These are phyloP conservation scores for Nebria salina DNA, from an alignment of 2,888 invertebrate species.

Conservation along the genomic window DNA sequence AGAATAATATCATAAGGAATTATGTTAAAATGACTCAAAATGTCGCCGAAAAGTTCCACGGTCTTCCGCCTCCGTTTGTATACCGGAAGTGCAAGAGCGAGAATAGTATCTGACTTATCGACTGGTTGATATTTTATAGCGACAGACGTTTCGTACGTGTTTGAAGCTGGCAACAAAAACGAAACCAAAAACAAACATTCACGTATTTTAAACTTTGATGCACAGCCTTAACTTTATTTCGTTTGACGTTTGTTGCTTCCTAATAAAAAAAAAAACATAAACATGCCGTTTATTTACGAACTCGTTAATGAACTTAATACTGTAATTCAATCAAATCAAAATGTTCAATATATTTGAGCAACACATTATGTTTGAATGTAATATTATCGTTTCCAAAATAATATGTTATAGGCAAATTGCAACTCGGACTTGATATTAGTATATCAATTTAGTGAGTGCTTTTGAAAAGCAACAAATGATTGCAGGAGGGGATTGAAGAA, in stretches of 20 bases:
- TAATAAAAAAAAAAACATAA: background rate
- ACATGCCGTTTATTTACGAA: background rate
- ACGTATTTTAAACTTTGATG: conserved; percentile 38
- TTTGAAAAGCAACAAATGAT: background rate
- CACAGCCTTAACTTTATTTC: conserved; percentile 29
- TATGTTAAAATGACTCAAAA: too few species aligned
- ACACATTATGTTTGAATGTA: background rate
- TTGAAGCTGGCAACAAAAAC: conserved; percentile 15
- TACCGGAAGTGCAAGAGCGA: background rate
- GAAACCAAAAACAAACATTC: conserved; percentile 32
- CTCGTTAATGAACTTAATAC: background rate
- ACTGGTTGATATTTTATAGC: conserved; percentile 42
- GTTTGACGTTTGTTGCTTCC: conserved; percentile 6
- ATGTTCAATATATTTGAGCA: background rate
- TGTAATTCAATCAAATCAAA: background rate
- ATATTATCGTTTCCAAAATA: background rate
- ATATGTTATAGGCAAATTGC: background rate
- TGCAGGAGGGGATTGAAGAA: background rate
- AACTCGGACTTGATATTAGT: too few species aligned
- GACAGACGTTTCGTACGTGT: conserved; percentile 38
- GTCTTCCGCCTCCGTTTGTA: background rate
- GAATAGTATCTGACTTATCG: conserved; percentile 29
- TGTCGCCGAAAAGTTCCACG: background rate
- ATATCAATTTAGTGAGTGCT: background rate
- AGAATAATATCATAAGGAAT: background rate